phyloP scores from a whole-genome alignment of 2,888 invertebrate species.

The Phyto melanocephala region DNA sequence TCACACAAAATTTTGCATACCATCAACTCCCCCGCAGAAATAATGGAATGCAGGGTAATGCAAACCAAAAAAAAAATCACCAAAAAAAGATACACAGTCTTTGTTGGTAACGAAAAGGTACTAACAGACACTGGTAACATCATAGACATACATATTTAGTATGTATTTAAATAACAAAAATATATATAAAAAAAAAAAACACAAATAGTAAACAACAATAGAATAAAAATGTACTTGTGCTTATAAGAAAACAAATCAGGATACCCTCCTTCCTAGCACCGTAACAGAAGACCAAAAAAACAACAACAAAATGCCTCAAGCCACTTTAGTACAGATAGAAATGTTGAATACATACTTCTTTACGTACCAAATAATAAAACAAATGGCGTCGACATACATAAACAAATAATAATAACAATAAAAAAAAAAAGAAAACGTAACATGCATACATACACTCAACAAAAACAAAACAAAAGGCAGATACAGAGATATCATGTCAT shows the following conservation, averaged over 20 bases:
- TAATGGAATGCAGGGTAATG: background rate
- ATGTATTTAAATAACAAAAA: slow-evolving; percentile 32
- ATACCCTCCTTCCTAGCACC: slow-evolving; percentile 23
- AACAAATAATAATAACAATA: slow-evolving; percentile 16
- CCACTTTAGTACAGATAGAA: slow-evolving; percentile 49
- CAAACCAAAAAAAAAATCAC: background rate
- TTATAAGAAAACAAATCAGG: slow-evolving; percentile 51
- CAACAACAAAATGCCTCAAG: slow-evolving; percentile 28
- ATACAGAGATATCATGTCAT: no score
- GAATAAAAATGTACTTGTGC: background rate
- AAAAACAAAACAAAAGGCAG: no score
- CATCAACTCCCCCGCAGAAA: background rate
- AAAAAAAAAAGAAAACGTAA: background rate
- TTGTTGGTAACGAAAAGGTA: slow-evolving; percentile 45
- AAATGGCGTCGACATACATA: slow-evolving; percentile 57
- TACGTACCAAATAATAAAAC: slow-evolving; percentile 44
- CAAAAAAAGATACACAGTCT: background rate
- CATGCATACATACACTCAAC: background rate
- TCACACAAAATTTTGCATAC: no score
- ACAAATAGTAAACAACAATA: slow-evolving; percentile 27
- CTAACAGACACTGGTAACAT: slow-evolving; percentile 47
- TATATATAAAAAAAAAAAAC: background rate
- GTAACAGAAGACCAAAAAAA: background rate
- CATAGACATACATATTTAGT: no score
- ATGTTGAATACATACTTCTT: slow-evolving; percentile 36